Conservation (phyloP, 1,140 invertebrate genomes). For the Neuroterus valhalla region DNA sequence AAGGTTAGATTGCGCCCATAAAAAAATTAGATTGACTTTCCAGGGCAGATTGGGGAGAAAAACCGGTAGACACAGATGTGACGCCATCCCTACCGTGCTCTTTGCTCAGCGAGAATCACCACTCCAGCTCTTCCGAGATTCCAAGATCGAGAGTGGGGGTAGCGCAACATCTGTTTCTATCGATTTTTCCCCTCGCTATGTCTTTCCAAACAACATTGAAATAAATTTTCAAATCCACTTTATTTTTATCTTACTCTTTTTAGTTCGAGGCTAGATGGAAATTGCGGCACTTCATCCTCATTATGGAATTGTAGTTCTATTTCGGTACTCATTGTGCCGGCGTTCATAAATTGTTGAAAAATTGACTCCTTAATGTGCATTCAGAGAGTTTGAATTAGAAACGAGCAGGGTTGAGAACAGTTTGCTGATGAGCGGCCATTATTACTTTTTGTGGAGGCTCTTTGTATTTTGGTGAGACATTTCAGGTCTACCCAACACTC, state of each 20-base stretch:
- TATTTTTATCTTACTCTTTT: neutral
- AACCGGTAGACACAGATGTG: neutral
- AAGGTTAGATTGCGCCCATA: no score
- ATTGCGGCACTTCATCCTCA: neutral
- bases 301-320: neutral
- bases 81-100: no score
- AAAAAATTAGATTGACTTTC: no score
- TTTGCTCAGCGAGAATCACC: no score
- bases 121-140: no score
- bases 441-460: constrained; percentile 65
- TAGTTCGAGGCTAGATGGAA: neutral
- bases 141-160: no score
- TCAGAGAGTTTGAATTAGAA: constrained; percentile 9
- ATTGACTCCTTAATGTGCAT: neutral
- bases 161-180: neutral
- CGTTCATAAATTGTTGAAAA: neutral
- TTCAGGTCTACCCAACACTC: constrained; percentile 72
- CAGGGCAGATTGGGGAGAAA: neutral
- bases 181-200: neutral
- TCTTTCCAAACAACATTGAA: no score
- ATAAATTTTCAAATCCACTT: neutral
- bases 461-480: constrained; percentile 72
- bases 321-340: neutral
- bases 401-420: constrained; percentile 67
- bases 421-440: constrained; percentile 59